A percentile compares a stretch with the other conserved stretches of the same genome.
Evolutionary conservation across 2,888 invertebrate genomes (phyloP).

Genomic region (Eupithecia inturbata): DNA sequence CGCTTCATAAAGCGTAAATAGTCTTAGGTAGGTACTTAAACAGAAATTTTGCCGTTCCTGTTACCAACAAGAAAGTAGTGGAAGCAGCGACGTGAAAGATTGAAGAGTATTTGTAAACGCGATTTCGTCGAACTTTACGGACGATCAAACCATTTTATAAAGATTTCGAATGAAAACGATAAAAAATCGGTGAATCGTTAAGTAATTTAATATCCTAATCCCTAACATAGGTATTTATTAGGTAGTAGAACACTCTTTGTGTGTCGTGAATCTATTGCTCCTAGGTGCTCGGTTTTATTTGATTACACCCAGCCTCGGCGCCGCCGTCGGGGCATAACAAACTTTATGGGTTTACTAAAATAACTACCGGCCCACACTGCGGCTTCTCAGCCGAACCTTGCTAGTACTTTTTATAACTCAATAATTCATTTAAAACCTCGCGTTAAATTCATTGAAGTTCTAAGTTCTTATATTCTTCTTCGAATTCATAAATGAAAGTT

Average conservation of each 20-base stretch:
- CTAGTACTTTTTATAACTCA: constrained; percentile 48
- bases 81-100: constrained; percentile 54
- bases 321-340: constrained; percentile 61
- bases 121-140: constrained; percentile 27
- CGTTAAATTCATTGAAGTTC: constrained; percentile 40
- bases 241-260: constrained; percentile 54
- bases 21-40: neutral
- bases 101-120: constrained; percentile 56
- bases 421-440: constrained; percentile 46
- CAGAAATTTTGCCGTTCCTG: constrained; percentile 52
- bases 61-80: constrained; percentile 56
- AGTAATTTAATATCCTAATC: neutral
- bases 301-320: constrained; percentile 64
- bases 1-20: too few species aligned
- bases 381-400: constrained; percentile 44
- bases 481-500: constrained; percentile 30
- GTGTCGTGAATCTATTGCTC: constrained; percentile 66
- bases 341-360: constrained; percentile 68
- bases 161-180: neutral
- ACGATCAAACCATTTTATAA: constrained; percentile 9
- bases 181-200: neutral
- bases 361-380: constrained; percentile 52
- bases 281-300: constrained; percentile 62
- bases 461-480: constrained; percentile 17
- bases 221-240: constrained; percentile 43